Evolutionary conservation across 2,797 vertebrate species (phyloP).

Genomic region (Lacerta bilineata): DNA sequence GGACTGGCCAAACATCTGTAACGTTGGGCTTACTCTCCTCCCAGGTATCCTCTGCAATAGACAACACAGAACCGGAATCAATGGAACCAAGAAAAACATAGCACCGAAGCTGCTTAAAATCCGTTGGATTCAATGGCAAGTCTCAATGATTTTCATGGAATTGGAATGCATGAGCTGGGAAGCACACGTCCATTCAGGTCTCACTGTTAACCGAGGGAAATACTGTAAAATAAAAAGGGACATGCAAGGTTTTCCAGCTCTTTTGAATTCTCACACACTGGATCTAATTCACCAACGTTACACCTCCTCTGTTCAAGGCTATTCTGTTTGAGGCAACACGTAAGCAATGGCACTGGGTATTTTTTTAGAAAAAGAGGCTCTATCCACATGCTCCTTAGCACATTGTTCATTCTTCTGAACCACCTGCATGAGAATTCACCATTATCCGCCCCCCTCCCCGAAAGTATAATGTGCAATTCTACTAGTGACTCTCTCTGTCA

Average conservation of each 20-base stretch:
- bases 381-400: background rate
- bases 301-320: background rate
- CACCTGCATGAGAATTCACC: background rate
- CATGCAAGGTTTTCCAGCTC: background rate
- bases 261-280: background rate
- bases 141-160: background rate
- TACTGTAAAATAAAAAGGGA: background rate
- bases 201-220: background rate
- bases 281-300: background rate
- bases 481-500: background rate
- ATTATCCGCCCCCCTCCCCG: too few species aligned
- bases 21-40: conserved; percentile 83
- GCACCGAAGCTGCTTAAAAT: background rate
- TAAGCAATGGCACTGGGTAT: background rate
- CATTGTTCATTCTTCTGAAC: background rate
- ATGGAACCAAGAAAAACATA: conserved; percentile 15
- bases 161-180: background rate
- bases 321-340: background rate
- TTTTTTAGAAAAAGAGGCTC: background rate
- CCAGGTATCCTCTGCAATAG: conserved; percentile 90
- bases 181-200: background rate
- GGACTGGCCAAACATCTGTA: conserved; percentile 98
- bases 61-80: conserved; percentile 54
- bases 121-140: background rate
- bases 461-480: background rate